These are phyloP conservation scores for Stichopus chloronotus DNA, from an alignment of 35 echinoderm and acorn worm species.

Conservation along the genomic window DNA sequence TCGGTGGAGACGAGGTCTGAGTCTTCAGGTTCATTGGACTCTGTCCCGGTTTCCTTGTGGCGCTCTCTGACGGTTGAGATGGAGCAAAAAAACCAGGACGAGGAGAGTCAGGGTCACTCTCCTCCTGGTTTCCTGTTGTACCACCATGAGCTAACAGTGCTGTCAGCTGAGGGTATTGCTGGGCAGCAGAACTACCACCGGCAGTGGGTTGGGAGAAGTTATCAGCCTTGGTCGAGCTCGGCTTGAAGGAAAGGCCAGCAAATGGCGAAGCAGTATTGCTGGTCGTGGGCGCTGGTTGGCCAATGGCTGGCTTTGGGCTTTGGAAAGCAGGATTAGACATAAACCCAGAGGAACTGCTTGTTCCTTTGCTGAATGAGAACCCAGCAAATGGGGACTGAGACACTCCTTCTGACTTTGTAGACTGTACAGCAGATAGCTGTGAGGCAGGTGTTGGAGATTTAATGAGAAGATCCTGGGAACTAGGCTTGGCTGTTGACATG, in stretches of 20 bases:
- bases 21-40: conserved; percentile 51
- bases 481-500: conserved; percentile 19
- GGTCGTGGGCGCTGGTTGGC: conserved; percentile 27
- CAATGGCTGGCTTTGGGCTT: background rate
- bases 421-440: background rate
- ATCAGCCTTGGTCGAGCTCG: background rate
- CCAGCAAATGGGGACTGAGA: conserved; percentile 46
- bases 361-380: conserved; percentile 32
- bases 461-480: background rate
- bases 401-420: background rate
- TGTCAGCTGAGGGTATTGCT: conserved; percentile 50
- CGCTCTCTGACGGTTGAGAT: background rate
- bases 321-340: conserved; percentile 33
- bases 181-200: background rate
- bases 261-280: conserved; percentile 44
- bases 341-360: background rate
- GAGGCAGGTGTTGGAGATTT: conserved; percentile 27
- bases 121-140: background rate
- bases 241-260: conserved; percentile 67
- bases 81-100: conserved; percentile 54
- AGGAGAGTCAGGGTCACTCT: conserved; percentile 15
- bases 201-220: background rate
- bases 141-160: background rate
- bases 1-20: background rate
- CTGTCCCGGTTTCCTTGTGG: conserved; percentile 62